Evolutionary conservation across 2,113 vertebrate species (phyloP).

Genomic region (Numida meleagris): DNA sequence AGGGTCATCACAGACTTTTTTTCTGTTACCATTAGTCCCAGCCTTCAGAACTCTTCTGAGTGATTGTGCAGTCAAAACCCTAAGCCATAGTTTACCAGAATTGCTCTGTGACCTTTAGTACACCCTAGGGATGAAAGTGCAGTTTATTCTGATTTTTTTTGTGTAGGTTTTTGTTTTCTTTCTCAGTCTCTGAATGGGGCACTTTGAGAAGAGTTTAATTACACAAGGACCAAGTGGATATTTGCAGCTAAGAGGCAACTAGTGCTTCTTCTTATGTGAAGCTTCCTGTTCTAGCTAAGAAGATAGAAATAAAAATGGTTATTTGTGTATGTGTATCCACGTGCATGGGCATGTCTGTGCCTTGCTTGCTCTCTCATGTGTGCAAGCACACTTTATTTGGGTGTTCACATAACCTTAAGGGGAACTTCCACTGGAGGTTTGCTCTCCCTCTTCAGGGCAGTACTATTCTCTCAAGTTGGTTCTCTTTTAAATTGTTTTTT

Average conservation of each 20-base stretch:
- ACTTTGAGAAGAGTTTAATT: not conserved
- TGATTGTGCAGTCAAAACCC: not conserved
- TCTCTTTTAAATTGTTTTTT: not conserved
- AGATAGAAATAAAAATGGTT: not conserved
- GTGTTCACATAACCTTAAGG: not conserved
- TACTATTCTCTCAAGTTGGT: not conserved
- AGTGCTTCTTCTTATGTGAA: not conserved
- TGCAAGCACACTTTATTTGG: not conserved
- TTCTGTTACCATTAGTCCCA: not conserved
- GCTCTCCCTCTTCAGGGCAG: not conserved
- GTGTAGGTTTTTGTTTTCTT: not conserved
- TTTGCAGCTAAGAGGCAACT: not conserved
- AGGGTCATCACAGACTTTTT: not conserved
- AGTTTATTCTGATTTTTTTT: not conserved
- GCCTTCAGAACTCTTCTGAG: not conserved
- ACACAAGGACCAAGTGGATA: not conserved
- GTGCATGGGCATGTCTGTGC: not conserved
- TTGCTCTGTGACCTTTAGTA: not conserved
- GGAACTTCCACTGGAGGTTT: not conserved
- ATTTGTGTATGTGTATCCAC: not conserved
- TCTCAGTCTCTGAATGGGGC: not conserved
- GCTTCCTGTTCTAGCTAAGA: not conserved
- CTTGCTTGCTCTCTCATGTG: fast-evolving
- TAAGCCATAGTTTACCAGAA: not conserved
- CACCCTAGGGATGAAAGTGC: not conserved